Base-by-base conservation (phyloP, 2,888 invertebrate species). In the Andricus quercusramuli region DNA sequence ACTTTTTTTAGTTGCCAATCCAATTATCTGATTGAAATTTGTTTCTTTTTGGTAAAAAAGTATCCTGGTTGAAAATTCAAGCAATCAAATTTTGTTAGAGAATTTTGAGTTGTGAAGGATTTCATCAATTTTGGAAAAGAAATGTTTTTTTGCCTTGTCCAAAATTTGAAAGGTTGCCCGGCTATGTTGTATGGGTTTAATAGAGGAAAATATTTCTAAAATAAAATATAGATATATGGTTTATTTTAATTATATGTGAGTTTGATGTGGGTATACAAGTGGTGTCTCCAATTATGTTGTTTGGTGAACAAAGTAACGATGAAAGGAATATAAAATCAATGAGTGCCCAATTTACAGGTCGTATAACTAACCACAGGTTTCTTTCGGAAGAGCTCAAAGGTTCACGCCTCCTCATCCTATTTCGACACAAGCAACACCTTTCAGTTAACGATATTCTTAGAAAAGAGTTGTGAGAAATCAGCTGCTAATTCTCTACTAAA, bases 281-380 rank as follows among this genome's bases (percentile, higher is more conserved):
- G 4, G 56, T n/a, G 56, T n/a, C 56, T 56, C 56, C 56, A 86
- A 86, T 88, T 82, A 83, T 83, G 37, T 41, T 67, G 67, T 83
- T 77, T 66, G 20, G 64, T 15, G 74, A 59, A 56, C 41, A 32
- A 65, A 51, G 56, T 32, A 56, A 51, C 74, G 74, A 77, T 68
- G 66, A 77, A 32, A 68, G 76, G 20, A 47, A 67, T 56, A 41
- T 37, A 37, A 59, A 77, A 64, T 74, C 20, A 62, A 56, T 68
- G 79, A 67, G 67, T 67, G 37, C 41, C 67, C 67, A 67, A 67
- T 67, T 37, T 37, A 67, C 37, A 67, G 37, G 67, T 67, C 32
- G 67, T 67, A 37, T 41, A 37, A 67, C n/a, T 37, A 67, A 37
- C 67, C 67, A 37, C 67, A 41, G 67, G 67, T n/a, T 41, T 66